A percentile compares a stretch with the other conserved stretches of the same genome.
Conservation (phyloP, 1,140 invertebrate species). For the Episyrphus balteatus region DNA sequence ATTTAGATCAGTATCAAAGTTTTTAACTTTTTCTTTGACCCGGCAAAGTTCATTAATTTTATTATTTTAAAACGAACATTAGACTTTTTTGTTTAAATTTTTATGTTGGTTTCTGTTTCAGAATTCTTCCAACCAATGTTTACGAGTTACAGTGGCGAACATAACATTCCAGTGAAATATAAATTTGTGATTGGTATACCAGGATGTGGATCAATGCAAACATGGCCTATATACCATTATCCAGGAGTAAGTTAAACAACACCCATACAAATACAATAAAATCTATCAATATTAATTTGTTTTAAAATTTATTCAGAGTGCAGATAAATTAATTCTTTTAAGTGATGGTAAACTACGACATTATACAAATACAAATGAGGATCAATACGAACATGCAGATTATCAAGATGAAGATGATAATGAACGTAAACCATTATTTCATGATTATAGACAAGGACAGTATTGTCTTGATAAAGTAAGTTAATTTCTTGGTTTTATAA, state of each 20-base stretch:
- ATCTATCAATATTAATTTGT: background rate
- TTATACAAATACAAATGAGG: conserved; percentile 43
- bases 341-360: conserved; percentile 58
- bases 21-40: too few species aligned
- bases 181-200: conserved; percentile 52
- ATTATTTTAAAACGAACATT: too few species aligned
- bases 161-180: conserved; percentile 21
- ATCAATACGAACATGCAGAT: conserved; percentile 30
- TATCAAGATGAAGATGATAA: conserved; percentile 33
- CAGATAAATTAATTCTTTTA: conserved; percentile 53
- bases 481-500: background rate
- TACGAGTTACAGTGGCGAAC: conserved; percentile 45
- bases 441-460: conserved; percentile 59
- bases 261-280: background rate
- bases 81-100: background rate
- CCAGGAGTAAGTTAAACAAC: conserved; percentile 22
- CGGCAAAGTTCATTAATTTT: too few species aligned
- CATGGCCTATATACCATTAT: conserved; percentile 62
- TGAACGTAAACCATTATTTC: conserved; percentile 39
- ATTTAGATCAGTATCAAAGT: too few species aligned
- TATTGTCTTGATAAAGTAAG: conserved; percentile 68
- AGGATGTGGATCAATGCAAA: conserved; percentile 54
- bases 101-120: conserved; percentile 19
- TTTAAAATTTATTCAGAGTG: conserved; percentile 16
- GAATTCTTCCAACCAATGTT: conserved; percentile 50